A percentile compares a stretch with the other conserved stretches of the same genome.
Evolutionary conservation across 2,797 vertebrate species (phyloP).

Genomic region (Rallus crepitans): DNA sequence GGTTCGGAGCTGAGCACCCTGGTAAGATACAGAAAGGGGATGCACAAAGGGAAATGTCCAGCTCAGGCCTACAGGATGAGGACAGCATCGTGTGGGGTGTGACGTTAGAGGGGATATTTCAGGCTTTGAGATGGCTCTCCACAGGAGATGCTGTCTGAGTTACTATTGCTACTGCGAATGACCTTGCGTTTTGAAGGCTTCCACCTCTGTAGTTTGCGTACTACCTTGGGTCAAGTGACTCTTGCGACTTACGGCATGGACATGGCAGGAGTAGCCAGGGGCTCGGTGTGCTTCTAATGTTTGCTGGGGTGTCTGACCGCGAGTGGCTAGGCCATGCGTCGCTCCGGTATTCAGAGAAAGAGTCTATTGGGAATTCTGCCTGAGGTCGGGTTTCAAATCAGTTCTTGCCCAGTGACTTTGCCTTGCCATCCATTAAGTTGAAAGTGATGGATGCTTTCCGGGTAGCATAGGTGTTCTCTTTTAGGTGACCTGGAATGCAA

Average conservation of each 20-base stretch:
- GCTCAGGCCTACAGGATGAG: background rate
- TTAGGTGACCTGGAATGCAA: background rate
- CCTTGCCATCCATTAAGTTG: background rate
- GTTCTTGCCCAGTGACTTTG: background rate
- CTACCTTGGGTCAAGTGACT: background rate
- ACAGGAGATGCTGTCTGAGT: background rate
- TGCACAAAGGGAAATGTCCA: background rate
- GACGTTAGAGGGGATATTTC: background rate
- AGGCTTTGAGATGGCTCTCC: background rate
- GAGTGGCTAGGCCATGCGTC: background rate
- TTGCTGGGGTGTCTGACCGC: background rate
- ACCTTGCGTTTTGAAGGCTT: background rate
- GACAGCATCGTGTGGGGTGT: fast-evolving
- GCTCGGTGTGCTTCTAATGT: background rate
- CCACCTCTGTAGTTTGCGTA: background rate
- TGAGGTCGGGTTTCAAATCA: background rate
- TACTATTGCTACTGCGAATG: background rate
- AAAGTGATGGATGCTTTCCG: background rate
- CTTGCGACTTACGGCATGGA: background rate
- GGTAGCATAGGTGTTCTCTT: background rate
- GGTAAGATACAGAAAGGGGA: slow-evolving; percentile 54
- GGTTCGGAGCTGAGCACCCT: slow-evolving; percentile 81
- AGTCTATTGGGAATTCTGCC: background rate
- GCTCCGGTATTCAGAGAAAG: background rate
- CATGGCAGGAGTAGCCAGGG: background rate